Conservation (phyloP, 92 coral and sea anemone genomes). For the Porites evermanni region DNA sequence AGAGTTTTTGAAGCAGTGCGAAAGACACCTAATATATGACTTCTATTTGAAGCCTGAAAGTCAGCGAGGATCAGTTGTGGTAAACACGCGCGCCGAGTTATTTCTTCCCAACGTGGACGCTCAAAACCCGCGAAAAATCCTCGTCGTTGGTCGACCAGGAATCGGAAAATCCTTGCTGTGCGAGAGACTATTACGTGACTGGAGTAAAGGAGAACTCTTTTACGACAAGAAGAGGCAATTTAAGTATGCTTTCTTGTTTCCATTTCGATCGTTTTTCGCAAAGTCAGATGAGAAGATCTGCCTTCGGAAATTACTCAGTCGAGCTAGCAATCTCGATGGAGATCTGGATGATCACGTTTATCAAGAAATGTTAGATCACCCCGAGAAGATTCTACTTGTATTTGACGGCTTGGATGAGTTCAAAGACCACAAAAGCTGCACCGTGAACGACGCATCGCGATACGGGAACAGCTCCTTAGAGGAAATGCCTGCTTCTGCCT, state of each 20-base stretch:
- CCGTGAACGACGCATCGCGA: slow-evolving; percentile 28
- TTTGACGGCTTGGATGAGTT: slow-evolving; percentile 72
- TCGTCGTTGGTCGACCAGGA: slow-evolving; percentile 60
- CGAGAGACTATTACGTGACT: slow-evolving; percentile 63
- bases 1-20: slow-evolving; percentile 5
- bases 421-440: slow-evolving; percentile 28
- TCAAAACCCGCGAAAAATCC: slow-evolving; percentile 55
- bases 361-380: slow-evolving; percentile 36
- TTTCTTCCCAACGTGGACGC: slow-evolving; percentile 28
- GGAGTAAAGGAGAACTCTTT: slow-evolving; percentile 41
- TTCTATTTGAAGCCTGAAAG: slow-evolving; percentile 33
- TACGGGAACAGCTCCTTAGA: slow-evolving; percentile 36
- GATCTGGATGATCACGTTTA: slow-evolving; percentile 39
- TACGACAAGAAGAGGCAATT: slow-evolving; percentile 1
- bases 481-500: slow-evolving; percentile 52
- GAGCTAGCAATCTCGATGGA: slow-evolving; percentile 12
- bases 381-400: slow-evolving; percentile 51
- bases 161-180: slow-evolving; percentile 71
- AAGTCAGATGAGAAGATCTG: slow-evolving; percentile 18
- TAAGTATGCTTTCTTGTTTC: slow-evolving; percentile 45
- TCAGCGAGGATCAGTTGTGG: slow-evolving; percentile 22
- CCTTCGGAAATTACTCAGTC: slow-evolving; percentile 19
- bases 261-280: slow-evolving; percentile 31
- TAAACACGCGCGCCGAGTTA: slow-evolving; percentile 12
- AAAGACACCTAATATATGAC: slow-evolving; percentile 26